Evolutionary conservation across 2,113 vertebrate species (phyloP).

Genomic region (Carlito syrichta): DNA sequence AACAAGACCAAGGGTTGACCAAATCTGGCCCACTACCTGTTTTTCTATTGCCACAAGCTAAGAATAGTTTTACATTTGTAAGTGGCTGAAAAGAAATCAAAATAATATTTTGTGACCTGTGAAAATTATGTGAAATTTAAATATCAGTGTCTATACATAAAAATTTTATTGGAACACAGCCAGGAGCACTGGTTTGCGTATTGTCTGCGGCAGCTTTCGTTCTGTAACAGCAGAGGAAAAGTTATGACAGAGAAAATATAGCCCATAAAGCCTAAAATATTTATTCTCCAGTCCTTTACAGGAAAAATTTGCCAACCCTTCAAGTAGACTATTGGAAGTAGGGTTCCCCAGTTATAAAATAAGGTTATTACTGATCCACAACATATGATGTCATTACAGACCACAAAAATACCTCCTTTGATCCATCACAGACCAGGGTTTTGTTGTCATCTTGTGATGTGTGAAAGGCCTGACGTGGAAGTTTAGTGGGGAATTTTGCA

Average conservation of each 20-base stretch:
- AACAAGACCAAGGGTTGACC: not conserved
- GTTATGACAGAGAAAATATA: not conserved
- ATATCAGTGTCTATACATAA: not conserved
- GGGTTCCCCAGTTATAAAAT: not conserved
- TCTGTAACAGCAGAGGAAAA: too few relatives aligned
- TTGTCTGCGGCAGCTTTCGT: not conserved
- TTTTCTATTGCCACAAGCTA: not conserved
- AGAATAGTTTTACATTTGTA: not conserved
- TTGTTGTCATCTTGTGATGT: not conserved
- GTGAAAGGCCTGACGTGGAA: not conserved
- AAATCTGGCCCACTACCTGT: not conserved
- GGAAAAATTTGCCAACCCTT: not conserved
- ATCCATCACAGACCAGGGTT: not conserved
- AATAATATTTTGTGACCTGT: not conserved
- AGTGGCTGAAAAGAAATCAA: not conserved
- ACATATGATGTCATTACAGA: not conserved
- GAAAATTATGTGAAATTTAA: not conserved
- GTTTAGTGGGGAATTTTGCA: not conserved
- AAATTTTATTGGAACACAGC: not conserved
- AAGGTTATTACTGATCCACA: not conserved
- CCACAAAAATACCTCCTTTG: not conserved
- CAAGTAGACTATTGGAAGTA: not conserved
- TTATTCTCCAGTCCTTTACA: not conserved
- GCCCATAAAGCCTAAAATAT: not conserved
- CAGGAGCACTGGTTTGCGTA: fast-evolving